A percentile compares a stretch with the other conserved stretches of the same genome.
phyloP scores from a whole-genome alignment of 2,113 vertebrate genomes.

The Oenanthe melanoleuca region DNA sequence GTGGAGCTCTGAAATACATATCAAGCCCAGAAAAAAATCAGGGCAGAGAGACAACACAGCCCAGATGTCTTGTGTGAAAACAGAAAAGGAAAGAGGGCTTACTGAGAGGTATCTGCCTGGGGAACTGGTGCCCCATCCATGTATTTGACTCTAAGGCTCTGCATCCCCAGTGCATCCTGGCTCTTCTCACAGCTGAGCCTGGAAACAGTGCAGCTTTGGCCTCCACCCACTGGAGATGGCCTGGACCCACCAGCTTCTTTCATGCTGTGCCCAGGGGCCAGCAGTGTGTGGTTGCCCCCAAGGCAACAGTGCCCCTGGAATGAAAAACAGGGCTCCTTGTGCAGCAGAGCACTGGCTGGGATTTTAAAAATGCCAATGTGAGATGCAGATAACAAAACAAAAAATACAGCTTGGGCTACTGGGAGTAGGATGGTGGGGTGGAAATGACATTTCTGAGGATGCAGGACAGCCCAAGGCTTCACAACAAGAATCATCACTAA shows the following conservation, averaged over 20 bases:
- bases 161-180: not conserved
- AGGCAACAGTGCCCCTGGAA: not conserved
- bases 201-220: not conserved
- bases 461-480: not conserved
- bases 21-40: not conserved
- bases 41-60: not conserved
- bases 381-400: not conserved
- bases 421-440: not conserved
- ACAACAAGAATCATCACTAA: not conserved
- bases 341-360: not conserved
- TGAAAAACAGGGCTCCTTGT: not conserved
- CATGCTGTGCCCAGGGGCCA: not conserved
- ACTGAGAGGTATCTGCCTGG: not conserved
- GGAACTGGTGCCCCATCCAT: not conserved
- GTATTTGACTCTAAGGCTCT: not conserved
- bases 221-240: not conserved
- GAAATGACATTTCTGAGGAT: not conserved
- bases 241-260: not conserved
- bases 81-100: not conserved
- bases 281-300: accelerated
- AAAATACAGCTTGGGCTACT: not conserved
- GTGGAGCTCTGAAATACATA: not conserved
- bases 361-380: not conserved
- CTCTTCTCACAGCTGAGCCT: not conserved
- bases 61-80: not conserved